These are phyloP conservation scores for Villa cingulata DNA, from an alignment of 2,888 invertebrate genomes.

Conservation along the genomic window DNA sequence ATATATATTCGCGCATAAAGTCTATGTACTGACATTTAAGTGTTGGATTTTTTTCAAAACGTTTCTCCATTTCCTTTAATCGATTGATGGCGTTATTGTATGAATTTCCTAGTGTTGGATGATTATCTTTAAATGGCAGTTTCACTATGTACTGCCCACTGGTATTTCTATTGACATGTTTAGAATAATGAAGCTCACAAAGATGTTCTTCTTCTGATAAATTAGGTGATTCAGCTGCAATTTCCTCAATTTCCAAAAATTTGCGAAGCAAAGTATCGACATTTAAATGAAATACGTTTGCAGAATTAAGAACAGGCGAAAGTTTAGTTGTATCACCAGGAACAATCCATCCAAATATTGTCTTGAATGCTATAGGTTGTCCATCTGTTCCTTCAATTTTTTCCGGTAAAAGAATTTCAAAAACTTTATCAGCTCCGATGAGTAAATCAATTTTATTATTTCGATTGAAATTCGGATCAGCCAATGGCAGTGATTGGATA, in stretches of 20 bases:
- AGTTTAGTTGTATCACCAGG: no score
- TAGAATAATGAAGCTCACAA: background rate
- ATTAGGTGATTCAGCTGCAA: background rate
- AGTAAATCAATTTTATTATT: no score
- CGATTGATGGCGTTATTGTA: background rate
- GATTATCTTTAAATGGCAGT: background rate
- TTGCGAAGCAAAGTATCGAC: background rate
- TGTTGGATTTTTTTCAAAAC: background rate
- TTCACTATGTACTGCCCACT: background rate
- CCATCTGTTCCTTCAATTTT: no score
- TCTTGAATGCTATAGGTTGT: no score
- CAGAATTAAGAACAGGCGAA: no score
- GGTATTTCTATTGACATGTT: background rate
- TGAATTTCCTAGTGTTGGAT: background rate
- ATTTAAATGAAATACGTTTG: no score
- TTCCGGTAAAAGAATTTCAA: no score
- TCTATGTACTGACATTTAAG: constrained; percentile 8
- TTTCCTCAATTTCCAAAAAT: background rate
- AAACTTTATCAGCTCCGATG: no score
- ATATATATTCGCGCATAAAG: no score
- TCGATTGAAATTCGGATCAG: no score
- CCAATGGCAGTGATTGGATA: no score
- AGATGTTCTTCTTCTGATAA: background rate
- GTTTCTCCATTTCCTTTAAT: background rate
- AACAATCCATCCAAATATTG: no score